Percentiles rank a stretch among this genome's conserved stretches.
phyloP scores from a whole-genome alignment of 2,113 vertebrate genomes.

The Crocuta crocuta region DNA sequence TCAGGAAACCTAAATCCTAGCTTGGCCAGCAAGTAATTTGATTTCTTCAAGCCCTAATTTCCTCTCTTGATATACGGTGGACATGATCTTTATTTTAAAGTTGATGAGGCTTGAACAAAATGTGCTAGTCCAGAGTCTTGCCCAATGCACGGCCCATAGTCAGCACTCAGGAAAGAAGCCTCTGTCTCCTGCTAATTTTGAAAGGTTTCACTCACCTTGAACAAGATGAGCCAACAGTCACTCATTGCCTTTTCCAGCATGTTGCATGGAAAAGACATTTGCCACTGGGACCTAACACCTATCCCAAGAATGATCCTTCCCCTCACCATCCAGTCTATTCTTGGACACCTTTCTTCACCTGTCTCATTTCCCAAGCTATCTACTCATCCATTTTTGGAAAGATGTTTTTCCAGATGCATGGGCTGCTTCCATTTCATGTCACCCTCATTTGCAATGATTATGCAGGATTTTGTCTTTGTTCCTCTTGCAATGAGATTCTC shows the following conservation, averaged over 20 bases:
- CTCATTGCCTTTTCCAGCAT: not conserved
- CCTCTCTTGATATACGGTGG: not conserved
- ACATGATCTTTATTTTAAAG: not conserved
- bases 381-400: not conserved
- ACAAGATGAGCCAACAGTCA: not conserved
- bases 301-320: not conserved
- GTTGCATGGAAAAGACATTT: not conserved
- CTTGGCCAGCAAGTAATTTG: not conserved
- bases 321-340: rapidly evolving
- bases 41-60: not conserved
- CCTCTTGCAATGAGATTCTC: not conserved
- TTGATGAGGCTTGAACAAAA: not conserved
- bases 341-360: not conserved
- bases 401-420: not conserved
- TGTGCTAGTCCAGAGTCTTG: not conserved
- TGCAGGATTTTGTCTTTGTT: not conserved
- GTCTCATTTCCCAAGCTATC: not conserved
- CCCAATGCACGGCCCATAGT: not conserved
- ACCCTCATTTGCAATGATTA: not conserved
- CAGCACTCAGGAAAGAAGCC: not conserved
- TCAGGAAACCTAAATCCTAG: not conserved
- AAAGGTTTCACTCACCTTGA: not conserved
- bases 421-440: not conserved
- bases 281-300: not conserved
- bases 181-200: not conserved